Percentiles rank a stretch among this genome's conserved stretches.
phyloP scores from a whole-genome alignment of 2,888 invertebrate species.

The Ariolimax columbianus region DNA sequence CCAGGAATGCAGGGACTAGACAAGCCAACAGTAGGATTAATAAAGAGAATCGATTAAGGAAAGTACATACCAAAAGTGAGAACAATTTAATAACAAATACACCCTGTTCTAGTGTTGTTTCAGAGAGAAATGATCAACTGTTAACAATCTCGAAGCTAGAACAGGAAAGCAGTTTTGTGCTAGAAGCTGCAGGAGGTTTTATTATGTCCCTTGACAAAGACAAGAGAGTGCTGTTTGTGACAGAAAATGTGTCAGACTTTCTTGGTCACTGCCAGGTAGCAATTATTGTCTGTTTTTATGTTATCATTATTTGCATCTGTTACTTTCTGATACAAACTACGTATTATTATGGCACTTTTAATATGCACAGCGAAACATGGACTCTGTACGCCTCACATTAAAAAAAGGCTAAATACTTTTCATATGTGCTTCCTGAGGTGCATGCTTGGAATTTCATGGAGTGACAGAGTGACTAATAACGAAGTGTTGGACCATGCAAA shows the following conservation, averaged over 20 bases:
- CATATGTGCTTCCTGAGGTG: no score
- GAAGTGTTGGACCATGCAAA: no score
- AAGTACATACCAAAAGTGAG: not conserved
- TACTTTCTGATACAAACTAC: no score
- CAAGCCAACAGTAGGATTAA: not conserved
- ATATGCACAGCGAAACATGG: no score
- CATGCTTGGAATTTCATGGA: no score
- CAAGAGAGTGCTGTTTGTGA: conserved; percentile 30
- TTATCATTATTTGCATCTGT: not conserved
- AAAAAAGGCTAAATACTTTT: no score
- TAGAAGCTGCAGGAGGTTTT: conserved; percentile 28
- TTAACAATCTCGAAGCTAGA: not conserved
- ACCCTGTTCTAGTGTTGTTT: not conserved
- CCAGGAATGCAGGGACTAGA: not conserved
- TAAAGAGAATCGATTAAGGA: not conserved
- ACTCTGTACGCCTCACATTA: no score
- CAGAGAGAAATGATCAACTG: not conserved
- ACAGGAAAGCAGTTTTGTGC: conserved; percentile 1
- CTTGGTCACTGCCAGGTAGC: conserved; percentile 32
- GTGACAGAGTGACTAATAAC: no score
- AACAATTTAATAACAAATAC: not conserved
- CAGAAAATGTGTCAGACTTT: conserved; percentile 33
- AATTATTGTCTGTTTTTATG: not conserved
- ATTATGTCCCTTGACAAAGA: not conserved
- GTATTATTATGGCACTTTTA: not conserved